These are phyloP conservation scores for Strongylocentrotus purpuratus DNA, from an alignment of 35 echinoderm and acorn worm genomes.

Conservation along the genomic window DNA sequence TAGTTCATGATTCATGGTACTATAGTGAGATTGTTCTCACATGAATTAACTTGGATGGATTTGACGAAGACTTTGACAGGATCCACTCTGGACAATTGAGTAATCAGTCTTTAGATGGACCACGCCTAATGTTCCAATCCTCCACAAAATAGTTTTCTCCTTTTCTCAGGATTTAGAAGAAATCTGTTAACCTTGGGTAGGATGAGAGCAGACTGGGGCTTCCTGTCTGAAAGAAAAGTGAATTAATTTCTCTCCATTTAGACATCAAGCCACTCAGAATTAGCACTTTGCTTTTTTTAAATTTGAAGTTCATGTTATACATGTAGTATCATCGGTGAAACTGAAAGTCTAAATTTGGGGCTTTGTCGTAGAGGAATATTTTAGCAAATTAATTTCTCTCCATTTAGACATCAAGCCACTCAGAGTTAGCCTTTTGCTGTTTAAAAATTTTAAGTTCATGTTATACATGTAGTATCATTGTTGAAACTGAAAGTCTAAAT, in stretches of 20 bases:
- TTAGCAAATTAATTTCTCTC: conserved; percentile 5
- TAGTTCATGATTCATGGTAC: background rate
- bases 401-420: background rate
- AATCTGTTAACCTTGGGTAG: background rate
- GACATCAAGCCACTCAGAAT: background rate
- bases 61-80: background rate
- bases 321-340: no score
- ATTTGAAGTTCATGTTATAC: background rate
- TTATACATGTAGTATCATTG: no score
- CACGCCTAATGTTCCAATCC: conserved; percentile 27
- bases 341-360: no score
- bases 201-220: conserved; percentile 5
- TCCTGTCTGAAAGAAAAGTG: conserved; percentile 16
- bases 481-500: no score
- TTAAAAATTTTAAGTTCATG: background rate
- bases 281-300: background rate
- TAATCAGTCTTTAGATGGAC: background rate
- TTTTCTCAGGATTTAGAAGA: background rate
- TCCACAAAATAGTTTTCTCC: background rate
- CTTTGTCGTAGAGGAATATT: no score
- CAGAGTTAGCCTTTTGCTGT: background rate
- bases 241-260: background rate
- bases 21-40: background rate
- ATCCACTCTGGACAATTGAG: conserved; percentile 29
- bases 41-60: background rate